These are phyloP conservation scores for Thecocarcelia acutangulata DNA, from an alignment of 2,888 invertebrate genomes.

Conservation along the genomic window DNA sequence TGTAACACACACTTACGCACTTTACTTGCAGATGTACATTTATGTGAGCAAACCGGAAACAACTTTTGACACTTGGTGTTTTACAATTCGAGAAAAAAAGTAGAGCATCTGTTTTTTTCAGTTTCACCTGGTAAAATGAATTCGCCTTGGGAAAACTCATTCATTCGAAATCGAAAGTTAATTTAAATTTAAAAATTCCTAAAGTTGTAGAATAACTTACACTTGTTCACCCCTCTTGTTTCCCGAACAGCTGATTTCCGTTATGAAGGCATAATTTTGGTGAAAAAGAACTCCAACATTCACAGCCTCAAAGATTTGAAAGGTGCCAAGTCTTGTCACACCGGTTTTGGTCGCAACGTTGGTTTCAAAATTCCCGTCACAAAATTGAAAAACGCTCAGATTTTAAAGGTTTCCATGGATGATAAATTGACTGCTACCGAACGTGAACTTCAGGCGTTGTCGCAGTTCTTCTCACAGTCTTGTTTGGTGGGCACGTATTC, in stretches of 20 bases:
- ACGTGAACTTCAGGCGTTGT: constrained; percentile 91
- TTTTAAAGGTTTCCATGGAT: constrained; percentile 79
- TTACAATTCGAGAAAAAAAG: too few species aligned
- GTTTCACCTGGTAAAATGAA: too few species aligned
- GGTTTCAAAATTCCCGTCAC: constrained; percentile 92
- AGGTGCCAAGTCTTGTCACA: constrained; percentile 92
- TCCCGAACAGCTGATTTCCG: constrained; percentile 86
- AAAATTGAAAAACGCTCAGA: constrained; percentile 87
- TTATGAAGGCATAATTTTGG: constrained; percentile 91
- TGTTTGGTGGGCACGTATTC: constrained; percentile 94
- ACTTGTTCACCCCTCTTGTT: too few species aligned
- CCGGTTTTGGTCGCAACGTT: constrained; percentile 92
- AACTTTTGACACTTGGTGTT: too few species aligned
- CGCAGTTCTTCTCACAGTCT: constrained; percentile 89
- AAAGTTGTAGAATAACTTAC: too few species aligned
- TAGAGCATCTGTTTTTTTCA: too few species aligned
- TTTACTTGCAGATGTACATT: too few species aligned
- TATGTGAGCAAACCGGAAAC: too few species aligned
- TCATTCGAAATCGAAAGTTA: too few species aligned
- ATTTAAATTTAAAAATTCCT: too few species aligned
- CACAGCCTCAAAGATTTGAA: constrained; percentile 86
- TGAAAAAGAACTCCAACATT: constrained; percentile 88
- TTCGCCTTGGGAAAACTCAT: too few species aligned
- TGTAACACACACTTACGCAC: too few species aligned
- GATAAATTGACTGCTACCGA: constrained; percentile 82